These are phyloP conservation scores for Branchinecta lindahli DNA, from an alignment of 1,140 invertebrate species.

Conservation along the genomic window DNA sequence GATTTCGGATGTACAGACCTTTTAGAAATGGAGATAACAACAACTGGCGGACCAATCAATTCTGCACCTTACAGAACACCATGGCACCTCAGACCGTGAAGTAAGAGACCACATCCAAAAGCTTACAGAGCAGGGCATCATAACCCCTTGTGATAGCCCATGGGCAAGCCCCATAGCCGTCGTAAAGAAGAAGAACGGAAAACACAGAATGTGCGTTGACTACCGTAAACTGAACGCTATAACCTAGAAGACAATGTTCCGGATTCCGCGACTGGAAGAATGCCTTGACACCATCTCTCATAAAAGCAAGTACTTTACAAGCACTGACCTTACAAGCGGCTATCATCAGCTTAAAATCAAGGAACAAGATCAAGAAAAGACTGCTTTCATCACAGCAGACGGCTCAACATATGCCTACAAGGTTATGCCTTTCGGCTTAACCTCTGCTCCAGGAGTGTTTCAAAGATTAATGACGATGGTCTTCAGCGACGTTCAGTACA, in stretches of 20 bases:
- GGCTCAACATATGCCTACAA: background rate
- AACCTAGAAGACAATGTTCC: background rate
- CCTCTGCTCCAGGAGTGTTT: background rate
- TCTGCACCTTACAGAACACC: background rate
- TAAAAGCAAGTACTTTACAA: background rate
- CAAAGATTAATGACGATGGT: background rate
- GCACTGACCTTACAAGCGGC: no score
- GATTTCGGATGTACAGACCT: background rate
- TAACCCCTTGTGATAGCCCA: no score
- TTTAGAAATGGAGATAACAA: constrained; percentile 6
- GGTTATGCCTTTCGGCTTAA: background rate
- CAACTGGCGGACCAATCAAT: background rate
- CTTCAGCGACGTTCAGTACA: no score
- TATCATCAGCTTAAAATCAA: constrained; percentile 1
- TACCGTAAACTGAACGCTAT: background rate
- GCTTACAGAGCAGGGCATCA: background rate
- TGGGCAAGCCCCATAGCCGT: background rate
- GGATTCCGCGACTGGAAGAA: background rate
- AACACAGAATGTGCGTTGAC: constrained; percentile 3
- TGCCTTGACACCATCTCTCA: constrained; percentile 2
- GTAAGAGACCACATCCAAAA: background rate
- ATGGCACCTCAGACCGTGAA: background rate
- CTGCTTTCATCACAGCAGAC: background rate
- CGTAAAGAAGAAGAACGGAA: background rate
- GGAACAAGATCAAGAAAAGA: background rate